Percentiles rank a stretch among this genome's conserved stretches.
Conservation (phyloP, 2,797 vertebrate genomes). For the Oreochromis grahami region DNA sequence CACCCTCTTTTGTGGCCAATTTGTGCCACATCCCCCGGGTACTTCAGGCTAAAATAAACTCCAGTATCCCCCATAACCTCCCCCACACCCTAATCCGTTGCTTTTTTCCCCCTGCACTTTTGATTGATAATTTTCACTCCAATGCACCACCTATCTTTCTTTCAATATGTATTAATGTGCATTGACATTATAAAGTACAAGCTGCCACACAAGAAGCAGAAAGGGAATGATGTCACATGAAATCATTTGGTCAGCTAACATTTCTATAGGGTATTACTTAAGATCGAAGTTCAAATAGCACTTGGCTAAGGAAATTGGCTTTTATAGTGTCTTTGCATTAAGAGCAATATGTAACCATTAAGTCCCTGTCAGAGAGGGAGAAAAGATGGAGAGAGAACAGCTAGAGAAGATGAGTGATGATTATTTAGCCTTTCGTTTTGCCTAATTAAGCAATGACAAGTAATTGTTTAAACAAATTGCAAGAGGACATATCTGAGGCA, state of each 20-base stretch:
- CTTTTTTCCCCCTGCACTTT: conserved; percentile 3
- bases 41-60: conserved; percentile 47
- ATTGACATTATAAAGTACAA: conserved; percentile 1
- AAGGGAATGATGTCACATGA: background rate
- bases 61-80: conserved; percentile 36
- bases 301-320: conserved; percentile 44
- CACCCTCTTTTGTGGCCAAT: conserved; percentile 24
- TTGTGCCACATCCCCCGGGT: conserved; percentile 12
- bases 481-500: conserved; percentile 48
- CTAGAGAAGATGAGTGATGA: conserved; percentile 43
- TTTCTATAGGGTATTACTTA: background rate
- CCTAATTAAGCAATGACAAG: conserved; percentile 66
- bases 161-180: conserved; percentile 14
- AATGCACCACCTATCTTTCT: too few species aligned
- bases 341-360: conserved; percentile 25
- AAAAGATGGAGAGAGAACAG: background rate
- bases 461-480: conserved; percentile 67
- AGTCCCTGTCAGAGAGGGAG: background rate
- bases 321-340: conserved; percentile 22
- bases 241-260: background rate
- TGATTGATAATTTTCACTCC: too few species aligned
- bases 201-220: background rate
- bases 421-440: conserved; percentile 39
- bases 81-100: conserved; percentile 31
- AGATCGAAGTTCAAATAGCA: conserved; percentile 18